Evolutionary conservation across 2,797 vertebrate genomes (phyloP).

Genomic region (Rhabdophis nuchalis): DNA sequence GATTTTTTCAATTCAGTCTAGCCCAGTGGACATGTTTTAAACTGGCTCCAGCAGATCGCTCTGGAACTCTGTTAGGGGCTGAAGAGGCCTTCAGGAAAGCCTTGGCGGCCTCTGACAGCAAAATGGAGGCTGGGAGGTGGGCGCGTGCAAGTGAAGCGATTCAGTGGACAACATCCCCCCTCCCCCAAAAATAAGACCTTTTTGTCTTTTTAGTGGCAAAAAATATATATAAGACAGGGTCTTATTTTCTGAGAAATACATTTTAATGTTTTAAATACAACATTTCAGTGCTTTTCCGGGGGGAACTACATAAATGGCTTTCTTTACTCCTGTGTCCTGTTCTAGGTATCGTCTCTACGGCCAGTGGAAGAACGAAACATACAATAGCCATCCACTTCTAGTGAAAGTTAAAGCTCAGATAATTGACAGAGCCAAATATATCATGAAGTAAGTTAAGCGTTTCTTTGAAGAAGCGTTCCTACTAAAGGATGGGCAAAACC

Average conservation of each 20-base stretch:
- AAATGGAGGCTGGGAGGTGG: no score
- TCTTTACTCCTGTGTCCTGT: constrained; percentile 25
- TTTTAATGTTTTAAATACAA: neutral
- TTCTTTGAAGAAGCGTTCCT: constrained; percentile 14
- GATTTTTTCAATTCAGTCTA: no score
- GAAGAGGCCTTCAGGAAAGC: no score
- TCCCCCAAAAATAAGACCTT: no score
- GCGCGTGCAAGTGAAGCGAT: no score
- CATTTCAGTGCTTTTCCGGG: neutral
- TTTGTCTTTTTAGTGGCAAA: no score
- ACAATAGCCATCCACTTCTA: constrained; percentile 88
- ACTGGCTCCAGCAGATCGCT: no score
- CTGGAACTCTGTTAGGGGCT: no score
- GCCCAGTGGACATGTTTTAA: no score
- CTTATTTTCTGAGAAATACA: no score
- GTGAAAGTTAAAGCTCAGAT: constrained; percentile 99
- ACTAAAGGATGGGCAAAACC: neutral
- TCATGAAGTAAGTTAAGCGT: constrained; percentile 92
- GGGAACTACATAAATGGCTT: neutral
- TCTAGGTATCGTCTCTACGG: constrained; percentile 94
- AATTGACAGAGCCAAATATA: constrained; percentile 95
- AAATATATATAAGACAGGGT: no score
- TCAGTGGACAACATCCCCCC: no score
- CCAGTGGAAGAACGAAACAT: constrained; percentile 98
- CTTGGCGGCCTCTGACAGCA: fast-evolving